These are phyloP conservation scores for Chionodraco myersi DNA, from an alignment of 2,113 vertebrate genomes.

Conservation along the genomic window DNA sequence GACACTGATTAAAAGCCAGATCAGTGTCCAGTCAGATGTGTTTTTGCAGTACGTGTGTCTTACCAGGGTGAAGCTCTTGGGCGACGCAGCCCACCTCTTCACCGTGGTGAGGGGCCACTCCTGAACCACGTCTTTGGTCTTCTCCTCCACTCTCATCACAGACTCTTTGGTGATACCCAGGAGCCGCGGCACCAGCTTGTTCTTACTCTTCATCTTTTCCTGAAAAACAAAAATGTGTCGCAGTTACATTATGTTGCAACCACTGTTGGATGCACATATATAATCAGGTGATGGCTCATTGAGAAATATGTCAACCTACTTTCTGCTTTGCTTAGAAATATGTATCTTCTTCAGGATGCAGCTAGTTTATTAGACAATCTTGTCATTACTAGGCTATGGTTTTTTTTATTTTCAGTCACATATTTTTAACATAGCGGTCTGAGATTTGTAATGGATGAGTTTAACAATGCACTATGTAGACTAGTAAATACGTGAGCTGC, in stretches of 20 bases:
- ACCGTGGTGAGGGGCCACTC: constrained; percentile 98
- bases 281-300: neutral
- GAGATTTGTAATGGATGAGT: neutral
- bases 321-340: neutral
- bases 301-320: neutral
- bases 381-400: neutral
- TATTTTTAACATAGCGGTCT: neutral
- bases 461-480: neutral
- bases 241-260: neutral
- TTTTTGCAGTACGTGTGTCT: constrained; percentile 12
- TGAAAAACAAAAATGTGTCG: constrained; percentile 49
- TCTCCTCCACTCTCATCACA: constrained; percentile 98
- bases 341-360: neutral
- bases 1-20: neutral
- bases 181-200: constrained; percentile 95
- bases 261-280: neutral
- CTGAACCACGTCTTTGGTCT: constrained; percentile 97
- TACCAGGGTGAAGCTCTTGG: constrained; percentile 99
- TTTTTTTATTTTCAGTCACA: neutral
- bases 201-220: constrained; percentile 99
- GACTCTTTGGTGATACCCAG: constrained; percentile 98
- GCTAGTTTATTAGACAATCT: no score
- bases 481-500: neutral
- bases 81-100: constrained; percentile 98
- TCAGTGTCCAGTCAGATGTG: neutral